These are phyloP conservation scores for Myiotriccus ornatus DNA, from an alignment of 2,797 vertebrate genomes.

Conservation along the genomic window DNA sequence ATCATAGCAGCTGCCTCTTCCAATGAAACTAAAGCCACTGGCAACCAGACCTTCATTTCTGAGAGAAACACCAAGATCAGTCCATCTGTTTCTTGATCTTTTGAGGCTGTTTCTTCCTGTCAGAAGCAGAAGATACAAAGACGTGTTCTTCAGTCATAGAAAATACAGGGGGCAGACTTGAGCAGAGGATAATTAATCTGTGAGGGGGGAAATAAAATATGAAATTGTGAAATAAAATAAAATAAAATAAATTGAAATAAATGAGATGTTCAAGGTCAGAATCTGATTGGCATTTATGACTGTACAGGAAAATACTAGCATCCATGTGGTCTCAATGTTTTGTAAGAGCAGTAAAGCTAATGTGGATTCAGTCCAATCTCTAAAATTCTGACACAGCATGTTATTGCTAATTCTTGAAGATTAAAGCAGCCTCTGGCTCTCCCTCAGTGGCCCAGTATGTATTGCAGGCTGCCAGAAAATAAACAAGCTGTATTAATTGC, in stretches of 20 bases:
- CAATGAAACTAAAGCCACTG: conserved; percentile 32
- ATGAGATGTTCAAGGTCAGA: neutral
- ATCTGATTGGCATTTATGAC: neutral
- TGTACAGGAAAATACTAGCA: neutral
- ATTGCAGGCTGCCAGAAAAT: neutral
- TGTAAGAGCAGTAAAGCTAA: neutral
- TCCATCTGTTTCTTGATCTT: neutral
- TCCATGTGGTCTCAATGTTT: neutral
- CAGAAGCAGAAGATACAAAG: neutral
- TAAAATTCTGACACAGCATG: neutral
- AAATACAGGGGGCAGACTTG: neutral
- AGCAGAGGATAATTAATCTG: neutral
- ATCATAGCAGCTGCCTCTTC: neutral
- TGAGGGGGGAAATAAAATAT: neutral
- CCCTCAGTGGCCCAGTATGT: neutral
- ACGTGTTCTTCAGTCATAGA: neutral
- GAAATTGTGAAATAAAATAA: neutral
- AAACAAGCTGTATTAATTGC: conserved; percentile 35
- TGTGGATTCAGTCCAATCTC: neutral
- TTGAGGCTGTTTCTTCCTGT: neutral
- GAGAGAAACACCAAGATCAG: conserved; percentile 29
- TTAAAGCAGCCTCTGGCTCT: neutral
- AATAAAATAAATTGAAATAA: neutral
- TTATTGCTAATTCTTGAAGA: conserved; percentile 34
- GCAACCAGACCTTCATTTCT: conserved; percentile 34